Evolutionary conservation across 2,888 invertebrate species (phyloP).

Genomic region (Erpobdella octoculata): DNA sequence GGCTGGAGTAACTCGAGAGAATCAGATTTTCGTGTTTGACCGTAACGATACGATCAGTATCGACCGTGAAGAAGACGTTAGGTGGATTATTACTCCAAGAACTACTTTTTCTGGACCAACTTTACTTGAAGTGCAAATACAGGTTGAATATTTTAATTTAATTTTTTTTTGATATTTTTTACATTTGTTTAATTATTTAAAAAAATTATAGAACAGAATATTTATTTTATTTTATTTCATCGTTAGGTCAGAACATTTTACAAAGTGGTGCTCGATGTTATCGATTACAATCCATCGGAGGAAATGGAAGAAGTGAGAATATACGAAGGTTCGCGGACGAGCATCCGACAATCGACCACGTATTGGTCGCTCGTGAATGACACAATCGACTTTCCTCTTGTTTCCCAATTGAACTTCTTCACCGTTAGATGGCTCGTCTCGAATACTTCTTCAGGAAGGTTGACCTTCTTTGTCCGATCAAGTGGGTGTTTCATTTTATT

Average conservation of each 20-base stretch:
- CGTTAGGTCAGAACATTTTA: slow-evolving; percentile 26
- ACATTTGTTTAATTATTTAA: background rate
- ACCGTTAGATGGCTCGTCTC: slow-evolving; percentile 47
- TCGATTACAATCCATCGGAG: slow-evolving; percentile 48
- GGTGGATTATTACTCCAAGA: slow-evolving; percentile 23
- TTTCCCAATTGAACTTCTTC: slow-evolving; percentile 59
- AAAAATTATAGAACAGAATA: background rate
- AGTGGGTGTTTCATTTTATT: slow-evolving; percentile 40
- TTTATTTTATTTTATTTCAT: background rate
- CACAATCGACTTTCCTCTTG: slow-evolving; percentile 78
- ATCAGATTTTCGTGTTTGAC: slow-evolving; percentile 24
- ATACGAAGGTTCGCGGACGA: slow-evolving; percentile 37
- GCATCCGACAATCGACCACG: slow-evolving; percentile 26
- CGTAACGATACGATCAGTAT: slow-evolving; percentile 16
- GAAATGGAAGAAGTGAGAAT: slow-evolving; percentile 45
- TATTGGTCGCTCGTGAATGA: slow-evolving; percentile 59
- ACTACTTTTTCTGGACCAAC: background rate
- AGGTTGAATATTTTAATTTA: background rate
- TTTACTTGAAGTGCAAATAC: slow-evolving; percentile 15
- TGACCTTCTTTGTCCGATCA: slow-evolving; percentile 45
- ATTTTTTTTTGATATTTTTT: background rate
- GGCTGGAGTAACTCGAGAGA: slow-evolving; percentile 33
- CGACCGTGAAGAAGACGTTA: slow-evolving; percentile 19
- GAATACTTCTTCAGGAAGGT: slow-evolving; percentile 44
- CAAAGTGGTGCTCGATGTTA: slow-evolving; percentile 43